Percentiles rank a stretch among this genome's conserved stretches.
Evolutionary conservation across 2,888 invertebrate genomes (phyloP).

Genomic region (Zelleria hepariella): DNA sequence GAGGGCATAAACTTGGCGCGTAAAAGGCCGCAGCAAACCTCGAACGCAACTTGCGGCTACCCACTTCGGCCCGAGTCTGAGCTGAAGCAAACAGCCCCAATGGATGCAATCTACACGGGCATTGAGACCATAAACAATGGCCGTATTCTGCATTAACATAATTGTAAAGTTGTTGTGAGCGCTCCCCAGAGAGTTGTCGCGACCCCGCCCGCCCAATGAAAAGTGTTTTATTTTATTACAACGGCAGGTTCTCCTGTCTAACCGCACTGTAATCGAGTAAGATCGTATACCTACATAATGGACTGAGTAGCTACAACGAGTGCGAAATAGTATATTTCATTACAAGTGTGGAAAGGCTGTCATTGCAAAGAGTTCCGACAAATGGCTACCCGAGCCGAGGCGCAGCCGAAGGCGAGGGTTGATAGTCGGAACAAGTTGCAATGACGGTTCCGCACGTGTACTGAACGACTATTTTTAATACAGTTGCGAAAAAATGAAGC

Average conservation of each 20-base stretch:
- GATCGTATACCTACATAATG: too few relatives aligned
- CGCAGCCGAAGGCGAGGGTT: too few relatives aligned
- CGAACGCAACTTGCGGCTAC: not conserved
- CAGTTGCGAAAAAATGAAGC: too few relatives aligned
- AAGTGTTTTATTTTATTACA: not conserved
- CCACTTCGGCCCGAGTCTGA: not conserved
- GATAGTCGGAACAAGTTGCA: too few relatives aligned
- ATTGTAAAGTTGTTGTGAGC: slow-evolving; percentile 3
- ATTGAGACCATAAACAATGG: not conserved
- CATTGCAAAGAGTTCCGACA: too few relatives aligned
- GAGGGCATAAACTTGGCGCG: too few relatives aligned
- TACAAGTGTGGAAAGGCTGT: too few relatives aligned
- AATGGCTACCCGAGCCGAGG: too few relatives aligned
- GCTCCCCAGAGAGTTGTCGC: not conserved
- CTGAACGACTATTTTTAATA: too few relatives aligned
- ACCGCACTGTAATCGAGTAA: not conserved
- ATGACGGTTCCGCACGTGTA: too few relatives aligned
- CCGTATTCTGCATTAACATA: slow-evolving; percentile 1
- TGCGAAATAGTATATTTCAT: too few relatives aligned
- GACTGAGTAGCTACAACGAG: too few relatives aligned
- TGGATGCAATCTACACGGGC: not conserved
- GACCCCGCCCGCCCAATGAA: not conserved
- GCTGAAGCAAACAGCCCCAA: not conserved
- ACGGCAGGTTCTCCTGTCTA: not conserved
- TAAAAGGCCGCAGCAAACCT: not conserved